These are phyloP conservation scores for Tyria jacobaeae DNA, from an alignment of 2,888 invertebrate genomes.

Conservation along the genomic window DNA sequence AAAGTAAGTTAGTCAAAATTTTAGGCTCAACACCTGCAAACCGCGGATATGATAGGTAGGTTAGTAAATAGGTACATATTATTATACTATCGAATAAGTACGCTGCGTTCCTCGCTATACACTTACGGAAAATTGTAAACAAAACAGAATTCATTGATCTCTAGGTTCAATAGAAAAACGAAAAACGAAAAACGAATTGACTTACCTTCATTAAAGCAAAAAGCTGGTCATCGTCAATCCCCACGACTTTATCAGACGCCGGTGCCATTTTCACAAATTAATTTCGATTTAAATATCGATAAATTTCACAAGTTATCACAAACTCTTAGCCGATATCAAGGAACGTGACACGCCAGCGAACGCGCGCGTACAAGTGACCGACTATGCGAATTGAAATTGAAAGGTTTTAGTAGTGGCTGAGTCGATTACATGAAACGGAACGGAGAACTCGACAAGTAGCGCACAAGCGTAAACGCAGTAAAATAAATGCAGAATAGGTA, in stretches of 20 bases:
- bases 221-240: conserved; percentile 90
- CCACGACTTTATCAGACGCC: conserved; percentile 76
- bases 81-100: background rate
- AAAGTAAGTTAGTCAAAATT: background rate
- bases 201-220: conserved; percentile 92
- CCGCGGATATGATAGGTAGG: background rate
- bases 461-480: conserved; percentile 2
- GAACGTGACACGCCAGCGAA: conserved; percentile 20
- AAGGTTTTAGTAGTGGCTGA: conserved; percentile 6
- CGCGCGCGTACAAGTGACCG: conserved; percentile 43
- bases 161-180: background rate
- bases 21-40: too few relatives aligned
- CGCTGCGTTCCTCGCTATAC: background rate
- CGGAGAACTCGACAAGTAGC: conserved; percentile 9
- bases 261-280: conserved; percentile 74
- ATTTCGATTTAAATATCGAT: conserved; percentile 13
- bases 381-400: conserved; percentile 19
- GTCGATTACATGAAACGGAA: background rate
- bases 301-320: conserved; percentile 4
- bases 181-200: conserved; percentile 8
- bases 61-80: background rate
- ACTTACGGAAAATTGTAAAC: background rate
- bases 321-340: background rate
- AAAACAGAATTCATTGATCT: conserved; percentile 3
- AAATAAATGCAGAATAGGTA: background rate